phyloP scores from a whole-genome alignment of 2,888 invertebrate genomes.

The Poecilus cupreus region DNA sequence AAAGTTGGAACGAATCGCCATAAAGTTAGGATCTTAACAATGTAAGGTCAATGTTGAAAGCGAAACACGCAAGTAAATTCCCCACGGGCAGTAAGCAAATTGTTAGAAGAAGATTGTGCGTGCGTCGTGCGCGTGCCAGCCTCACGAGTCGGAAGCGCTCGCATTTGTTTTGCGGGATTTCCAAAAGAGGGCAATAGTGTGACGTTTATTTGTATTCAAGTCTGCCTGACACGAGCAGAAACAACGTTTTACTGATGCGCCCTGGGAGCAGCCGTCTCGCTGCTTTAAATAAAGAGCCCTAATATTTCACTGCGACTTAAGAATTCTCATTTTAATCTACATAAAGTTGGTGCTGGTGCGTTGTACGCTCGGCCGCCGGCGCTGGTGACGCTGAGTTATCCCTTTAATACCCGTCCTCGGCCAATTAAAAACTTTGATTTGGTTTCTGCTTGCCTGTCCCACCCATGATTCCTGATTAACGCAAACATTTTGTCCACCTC shows the following conservation, averaged over 20 bases:
- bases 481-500: constrained; percentile 15
- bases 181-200: constrained; percentile 61
- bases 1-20: constrained; percentile 44
- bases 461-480: constrained; percentile 33
- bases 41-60: constrained; percentile 47
- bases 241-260: constrained; percentile 50
- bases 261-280: constrained; percentile 58
- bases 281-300: constrained; percentile 68
- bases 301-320: constrained; percentile 69
- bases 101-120: constrained; percentile 30
- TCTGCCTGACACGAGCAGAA: constrained; percentile 52
- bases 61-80: constrained; percentile 33
- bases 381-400: constrained; percentile 48
- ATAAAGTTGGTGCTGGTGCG: constrained; percentile 42
- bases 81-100: constrained; percentile 38
- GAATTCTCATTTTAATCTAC: constrained; percentile 67
- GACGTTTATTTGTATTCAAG: constrained; percentile 69
- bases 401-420: constrained; percentile 49
- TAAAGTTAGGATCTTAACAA: constrained; percentile 45
- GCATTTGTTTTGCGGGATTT: constrained; percentile 56
- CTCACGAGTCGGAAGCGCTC: background rate
- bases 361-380: background rate
- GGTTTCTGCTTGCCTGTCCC: constrained; percentile 15
- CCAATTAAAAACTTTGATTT: constrained; percentile 56
- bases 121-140: background rate